phyloP scores from a whole-genome alignment of 2,888 invertebrate species.

The Rotaria socialis region DNA sequence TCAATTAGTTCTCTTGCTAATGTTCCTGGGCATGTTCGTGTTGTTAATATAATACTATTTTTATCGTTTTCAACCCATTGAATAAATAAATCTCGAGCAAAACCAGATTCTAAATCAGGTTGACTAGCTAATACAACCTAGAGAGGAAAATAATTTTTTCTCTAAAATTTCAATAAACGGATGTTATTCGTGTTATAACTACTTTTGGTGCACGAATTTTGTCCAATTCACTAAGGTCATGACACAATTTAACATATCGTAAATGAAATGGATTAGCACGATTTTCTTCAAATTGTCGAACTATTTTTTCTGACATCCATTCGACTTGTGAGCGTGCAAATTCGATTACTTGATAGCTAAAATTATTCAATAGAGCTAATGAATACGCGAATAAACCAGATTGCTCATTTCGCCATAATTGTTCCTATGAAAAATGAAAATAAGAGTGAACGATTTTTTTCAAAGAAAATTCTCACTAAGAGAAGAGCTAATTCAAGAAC shows the following conservation, averaged over 20 bases:
- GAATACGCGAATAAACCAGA: constrained; percentile 91
- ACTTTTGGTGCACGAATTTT: constrained; percentile 60
- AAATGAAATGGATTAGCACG: constrained; percentile 83
- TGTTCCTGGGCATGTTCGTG: constrained; percentile 66
- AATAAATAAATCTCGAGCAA: constrained; percentile 84
- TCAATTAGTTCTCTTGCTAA: constrained; percentile 63
- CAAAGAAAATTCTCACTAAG: constrained; percentile 62
- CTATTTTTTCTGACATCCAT: constrained; percentile 99
- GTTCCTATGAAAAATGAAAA: constrained; percentile 63
- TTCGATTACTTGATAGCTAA: constrained; percentile 94
- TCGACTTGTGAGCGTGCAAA: constrained; percentile 98
- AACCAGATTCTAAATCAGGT: constrained; percentile 89
- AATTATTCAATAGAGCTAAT: constrained; percentile 84
- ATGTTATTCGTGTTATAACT: neutral
- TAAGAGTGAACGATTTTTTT: too few relatives aligned
- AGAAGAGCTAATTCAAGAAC: constrained; percentile 92
- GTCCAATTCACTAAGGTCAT: constrained; percentile 77
- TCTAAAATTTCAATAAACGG: too few relatives aligned
- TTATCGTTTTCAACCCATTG: constrained; percentile 85
- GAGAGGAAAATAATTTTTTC: constrained; percentile 49
- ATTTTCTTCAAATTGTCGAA: constrained; percentile 65
- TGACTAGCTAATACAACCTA: constrained; percentile 85
- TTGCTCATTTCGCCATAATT: constrained; percentile 79
- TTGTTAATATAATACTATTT: constrained; percentile 89
- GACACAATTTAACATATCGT: constrained; percentile 85